These are phyloP conservation scores for Parthenolecanium corni DNA, from an alignment of 2,888 invertebrate genomes.

Conservation along the genomic window DNA sequence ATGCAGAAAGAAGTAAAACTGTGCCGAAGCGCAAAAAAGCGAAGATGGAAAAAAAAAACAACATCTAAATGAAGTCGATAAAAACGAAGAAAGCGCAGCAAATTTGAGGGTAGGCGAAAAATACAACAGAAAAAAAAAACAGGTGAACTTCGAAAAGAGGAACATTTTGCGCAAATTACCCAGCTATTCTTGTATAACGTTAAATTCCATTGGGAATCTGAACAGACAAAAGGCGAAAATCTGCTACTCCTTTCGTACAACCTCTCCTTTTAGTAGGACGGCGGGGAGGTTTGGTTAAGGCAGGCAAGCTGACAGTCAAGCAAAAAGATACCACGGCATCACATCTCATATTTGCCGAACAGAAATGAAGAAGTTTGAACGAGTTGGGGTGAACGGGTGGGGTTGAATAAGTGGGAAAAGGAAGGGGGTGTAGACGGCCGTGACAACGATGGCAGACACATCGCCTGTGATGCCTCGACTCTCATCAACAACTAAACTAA, in stretches of 20 bases:
- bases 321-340: neutral
- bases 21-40: no score
- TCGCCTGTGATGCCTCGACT: constrained; percentile 17
- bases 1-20: no score
- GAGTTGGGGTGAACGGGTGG: no score
- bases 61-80: neutral
- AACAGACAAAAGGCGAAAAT: constrained; percentile 21
- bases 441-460: constrained; percentile 4
- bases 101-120: constrained; percentile 5
- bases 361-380: no score
- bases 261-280: neutral
- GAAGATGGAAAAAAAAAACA: no score
- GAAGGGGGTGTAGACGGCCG: no score
- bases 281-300: neutral
- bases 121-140: constrained; percentile 7
- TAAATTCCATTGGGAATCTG: constrained; percentile 18
- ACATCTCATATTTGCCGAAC: constrained; percentile 5
- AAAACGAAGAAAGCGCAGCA: constrained; percentile 5
- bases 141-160: neutral
- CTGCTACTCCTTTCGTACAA: constrained; percentile 6
- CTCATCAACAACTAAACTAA: constrained; percentile 28
- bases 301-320: no score
- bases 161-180: constrained; percentile 27
- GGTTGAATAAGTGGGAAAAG: no score
- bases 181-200: constrained; percentile 18